These are phyloP conservation scores for Chromoteleia sp. DNA, from an alignment of 2,888 invertebrate genomes.

Conservation along the genomic window DNA sequence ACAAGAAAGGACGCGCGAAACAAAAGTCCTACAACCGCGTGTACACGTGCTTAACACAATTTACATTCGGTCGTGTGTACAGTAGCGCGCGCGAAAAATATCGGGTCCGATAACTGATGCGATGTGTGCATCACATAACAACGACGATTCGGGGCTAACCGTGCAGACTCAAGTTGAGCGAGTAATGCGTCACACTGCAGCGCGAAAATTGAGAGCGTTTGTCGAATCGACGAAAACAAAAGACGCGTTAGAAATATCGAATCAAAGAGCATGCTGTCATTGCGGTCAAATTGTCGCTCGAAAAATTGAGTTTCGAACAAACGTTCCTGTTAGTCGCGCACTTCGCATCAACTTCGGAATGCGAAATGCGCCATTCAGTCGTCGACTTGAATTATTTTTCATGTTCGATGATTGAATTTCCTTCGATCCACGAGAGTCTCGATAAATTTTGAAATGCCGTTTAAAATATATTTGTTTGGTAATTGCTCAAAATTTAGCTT, in stretches of 20 bases:
- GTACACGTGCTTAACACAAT: constrained; percentile 64
- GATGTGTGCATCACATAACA: constrained; percentile 61
- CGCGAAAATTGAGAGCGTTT: constrained; percentile 55
- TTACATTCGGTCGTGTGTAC: constrained; percentile 42
- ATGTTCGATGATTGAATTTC: not conserved
- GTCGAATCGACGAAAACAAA: constrained; percentile 58
- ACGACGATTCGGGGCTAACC: constrained; percentile 46
- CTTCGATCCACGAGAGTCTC: not conserved
- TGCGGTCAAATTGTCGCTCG: constrained; percentile 53
- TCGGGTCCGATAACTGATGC: constrained; percentile 48
- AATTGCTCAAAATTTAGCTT: no score
- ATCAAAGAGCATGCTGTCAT: constrained; percentile 59
- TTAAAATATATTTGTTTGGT: no score
- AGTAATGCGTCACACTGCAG: constrained; percentile 21
- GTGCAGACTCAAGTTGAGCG: constrained; percentile 53
- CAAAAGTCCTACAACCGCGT: constrained; percentile 47
- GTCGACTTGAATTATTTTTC: constrained; percentile 19
- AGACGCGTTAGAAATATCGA: constrained; percentile 58
- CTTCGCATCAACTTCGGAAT: constrained; percentile 23
- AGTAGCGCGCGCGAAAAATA: constrained; percentile 39
- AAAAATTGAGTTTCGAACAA: constrained; percentile 53
- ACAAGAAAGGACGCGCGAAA: constrained; percentile 46
- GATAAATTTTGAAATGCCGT: no score
- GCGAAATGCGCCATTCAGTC: constrained; percentile 1
- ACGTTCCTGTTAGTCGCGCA: constrained; percentile 22